Conservation (phyloP, 2,113 vertebrate genomes). For the Anguilla japonica region DNA sequence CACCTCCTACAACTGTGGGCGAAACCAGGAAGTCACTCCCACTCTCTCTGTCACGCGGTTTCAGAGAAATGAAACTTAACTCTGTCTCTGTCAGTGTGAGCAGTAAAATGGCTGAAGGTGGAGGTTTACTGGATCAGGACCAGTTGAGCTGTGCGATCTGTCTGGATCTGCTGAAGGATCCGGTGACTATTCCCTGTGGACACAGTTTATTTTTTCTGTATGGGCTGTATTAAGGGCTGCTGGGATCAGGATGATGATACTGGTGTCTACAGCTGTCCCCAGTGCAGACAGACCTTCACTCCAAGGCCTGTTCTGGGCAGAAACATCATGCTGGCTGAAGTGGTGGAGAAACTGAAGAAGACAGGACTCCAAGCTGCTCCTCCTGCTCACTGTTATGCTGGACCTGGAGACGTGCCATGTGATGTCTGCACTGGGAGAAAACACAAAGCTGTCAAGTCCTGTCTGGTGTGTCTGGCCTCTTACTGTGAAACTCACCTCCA, state of each 20-base stretch:
- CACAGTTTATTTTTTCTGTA: conserved; percentile 36
- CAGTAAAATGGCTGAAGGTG: background rate
- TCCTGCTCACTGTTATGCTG: conserved; percentile 12
- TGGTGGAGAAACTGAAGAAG: conserved; percentile 12
- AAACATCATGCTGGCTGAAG: conserved; percentile 20
- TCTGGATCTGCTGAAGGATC: conserved; percentile 6
- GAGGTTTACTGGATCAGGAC: background rate
- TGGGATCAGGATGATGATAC: conserved; percentile 20
- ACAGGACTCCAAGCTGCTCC: conserved; percentile 11
- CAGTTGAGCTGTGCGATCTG: conserved; percentile 7
- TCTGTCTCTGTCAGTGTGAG: too few species aligned
- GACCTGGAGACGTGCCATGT: conserved; percentile 7
- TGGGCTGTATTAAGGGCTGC: conserved; percentile 28
- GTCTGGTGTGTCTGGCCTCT: conserved; percentile 26
- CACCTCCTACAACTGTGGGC: too few species aligned
- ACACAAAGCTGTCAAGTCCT: conserved; percentile 19
- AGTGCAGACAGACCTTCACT: conserved; percentile 37
- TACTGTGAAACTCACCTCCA: conserved; percentile 26
- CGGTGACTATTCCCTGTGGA: conserved; percentile 22
- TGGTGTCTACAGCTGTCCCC: conserved; percentile 24
- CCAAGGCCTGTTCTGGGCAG: conserved; percentile 19
- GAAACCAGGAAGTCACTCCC: too few species aligned
- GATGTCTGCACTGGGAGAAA: conserved; percentile 21
- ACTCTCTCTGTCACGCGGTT: too few species aligned
- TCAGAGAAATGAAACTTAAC: too few species aligned